phyloP scores from a whole-genome alignment of 2,797 vertebrate genomes.

The Aldrovandia affinis region DNA sequence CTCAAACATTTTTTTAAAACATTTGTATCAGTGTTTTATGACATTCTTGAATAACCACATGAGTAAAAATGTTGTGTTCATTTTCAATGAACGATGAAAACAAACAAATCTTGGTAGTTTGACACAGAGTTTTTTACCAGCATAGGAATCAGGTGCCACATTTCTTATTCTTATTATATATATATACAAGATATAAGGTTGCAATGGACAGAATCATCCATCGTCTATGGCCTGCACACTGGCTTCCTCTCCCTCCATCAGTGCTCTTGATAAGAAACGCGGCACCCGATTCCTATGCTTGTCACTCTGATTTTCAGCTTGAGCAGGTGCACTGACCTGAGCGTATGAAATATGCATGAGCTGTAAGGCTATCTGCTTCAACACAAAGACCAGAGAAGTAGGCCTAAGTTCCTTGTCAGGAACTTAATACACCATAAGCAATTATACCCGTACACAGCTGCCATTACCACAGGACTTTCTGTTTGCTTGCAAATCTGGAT shows the following conservation, averaged over 20 bases:
- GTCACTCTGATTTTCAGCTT: not conserved
- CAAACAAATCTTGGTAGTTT: too few species aligned
- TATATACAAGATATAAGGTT: too few species aligned
- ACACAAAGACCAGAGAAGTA: not conserved
- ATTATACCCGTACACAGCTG: not conserved
- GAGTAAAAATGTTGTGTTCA: too few species aligned
- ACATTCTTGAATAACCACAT: too few species aligned
- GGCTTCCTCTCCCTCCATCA: not conserved
- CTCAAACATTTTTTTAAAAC: too few species aligned
- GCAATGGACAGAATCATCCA: too few species aligned
- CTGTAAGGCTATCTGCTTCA: not conserved
- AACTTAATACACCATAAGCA: not conserved
- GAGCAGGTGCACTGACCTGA: not conserved
- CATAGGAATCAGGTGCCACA: too few species aligned
- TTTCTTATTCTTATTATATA: too few species aligned
- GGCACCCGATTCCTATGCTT: not conserved
- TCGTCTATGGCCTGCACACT: not conserved
- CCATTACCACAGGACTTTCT: not conserved
- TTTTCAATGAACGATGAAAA: too few species aligned
- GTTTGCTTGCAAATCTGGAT: not conserved
- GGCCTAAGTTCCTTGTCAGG: not conserved
- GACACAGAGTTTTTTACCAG: too few species aligned
- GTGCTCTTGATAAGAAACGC: not conserved
- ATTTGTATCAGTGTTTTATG: too few species aligned
- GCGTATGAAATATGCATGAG: constrained; percentile 18